A percentile compares a stretch with the other conserved stretches of the same genome.
phyloP scores from a whole-genome alignment of 2,113 vertebrate genomes.

The Phocoena sinus region DNA sequence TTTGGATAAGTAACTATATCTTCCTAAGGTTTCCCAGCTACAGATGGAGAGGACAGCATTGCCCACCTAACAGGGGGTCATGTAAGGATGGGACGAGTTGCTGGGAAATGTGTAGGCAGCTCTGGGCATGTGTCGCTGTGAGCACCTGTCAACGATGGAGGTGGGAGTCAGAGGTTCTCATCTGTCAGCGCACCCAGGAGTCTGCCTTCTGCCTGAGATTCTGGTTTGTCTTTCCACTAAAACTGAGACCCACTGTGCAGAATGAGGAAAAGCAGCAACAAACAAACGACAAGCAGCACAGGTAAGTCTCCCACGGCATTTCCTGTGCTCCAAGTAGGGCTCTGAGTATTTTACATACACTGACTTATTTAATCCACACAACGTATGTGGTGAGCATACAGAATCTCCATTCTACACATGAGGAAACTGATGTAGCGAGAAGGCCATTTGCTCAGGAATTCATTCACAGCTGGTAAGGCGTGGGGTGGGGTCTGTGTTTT shows the following conservation, averaged over 20 bases:
- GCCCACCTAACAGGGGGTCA: fast-evolving
- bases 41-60: fast-evolving
- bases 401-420: fast-evolving
- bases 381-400: fast-evolving
- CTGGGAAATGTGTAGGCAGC: fast-evolving
- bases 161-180: fast-evolving
- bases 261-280: fast-evolving
- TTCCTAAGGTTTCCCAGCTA: background rate
- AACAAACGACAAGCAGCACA: fast-evolving
- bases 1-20: background rate
- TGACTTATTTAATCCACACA: fast-evolving
- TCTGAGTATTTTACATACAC: fast-evolving
- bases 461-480: too few species aligned
- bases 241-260: fast-evolving
- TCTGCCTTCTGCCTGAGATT: fast-evolving
- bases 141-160: fast-evolving
- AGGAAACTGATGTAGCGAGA: background rate
- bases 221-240: fast-evolving
- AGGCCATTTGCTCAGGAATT: background rate
- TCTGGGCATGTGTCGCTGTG: fast-evolving
- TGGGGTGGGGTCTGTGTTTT: background rate
- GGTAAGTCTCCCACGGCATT: fast-evolving
- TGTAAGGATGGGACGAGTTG: fast-evolving
- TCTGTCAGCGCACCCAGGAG: background rate
- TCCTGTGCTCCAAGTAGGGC: background rate